A percentile compares a stretch with the other conserved stretches of the same genome.
These are phyloP conservation scores for Episyrphus balteatus DNA, from an alignment of 1,140 invertebrate genomes.

Conservation along the genomic window DNA sequence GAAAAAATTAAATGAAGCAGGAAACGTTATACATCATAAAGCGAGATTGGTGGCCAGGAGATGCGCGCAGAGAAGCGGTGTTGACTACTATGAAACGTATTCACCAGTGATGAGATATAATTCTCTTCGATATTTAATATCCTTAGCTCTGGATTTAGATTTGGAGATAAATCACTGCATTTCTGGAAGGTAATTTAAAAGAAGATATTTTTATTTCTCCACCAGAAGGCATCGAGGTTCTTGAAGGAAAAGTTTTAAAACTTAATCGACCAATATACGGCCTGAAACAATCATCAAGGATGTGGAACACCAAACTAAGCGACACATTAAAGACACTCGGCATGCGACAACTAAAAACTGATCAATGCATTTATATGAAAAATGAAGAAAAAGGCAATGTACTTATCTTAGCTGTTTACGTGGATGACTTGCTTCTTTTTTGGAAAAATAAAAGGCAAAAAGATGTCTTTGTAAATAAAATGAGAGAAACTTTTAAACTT, in stretches of 20 bases:
- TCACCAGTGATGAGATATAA: slow-evolving; percentile 9
- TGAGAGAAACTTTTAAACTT: slow-evolving; percentile 3
- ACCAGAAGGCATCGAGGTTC: slow-evolving; percentile 21
- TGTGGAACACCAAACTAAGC: slow-evolving; percentile 26
- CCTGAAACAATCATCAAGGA: slow-evolving; percentile 33
- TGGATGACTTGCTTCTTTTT: slow-evolving; percentile 6
- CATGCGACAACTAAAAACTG: slow-evolving; percentile 8
- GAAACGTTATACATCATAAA: slow-evolving; percentile 23
- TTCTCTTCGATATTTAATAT: slow-evolving; percentile 2
- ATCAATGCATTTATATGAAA: slow-evolving; percentile 9
- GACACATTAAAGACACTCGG: slow-evolving; percentile 7
- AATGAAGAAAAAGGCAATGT: background rate
- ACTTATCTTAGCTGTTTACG: slow-evolving; percentile 5
- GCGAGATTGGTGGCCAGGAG: slow-evolving; percentile 30
- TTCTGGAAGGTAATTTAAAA: slow-evolving; percentile 31
- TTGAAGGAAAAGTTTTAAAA: slow-evolving; percentile 10
- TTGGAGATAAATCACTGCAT: slow-evolving; percentile 34
- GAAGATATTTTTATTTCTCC: slow-evolving; percentile 30
- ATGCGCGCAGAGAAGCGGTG: slow-evolving; percentile 15
- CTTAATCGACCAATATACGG: slow-evolving; percentile 33
- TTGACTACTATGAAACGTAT: slow-evolving; percentile 32
- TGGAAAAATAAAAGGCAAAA: slow-evolving; percentile 7
- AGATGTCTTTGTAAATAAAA: slow-evolving; percentile 8
- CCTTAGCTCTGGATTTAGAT: slow-evolving; percentile 1
- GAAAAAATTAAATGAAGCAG: background rate